Evolutionary conservation across 2,113 vertebrate genomes (phyloP).

Genomic region (Manacus vitellinus): DNA sequence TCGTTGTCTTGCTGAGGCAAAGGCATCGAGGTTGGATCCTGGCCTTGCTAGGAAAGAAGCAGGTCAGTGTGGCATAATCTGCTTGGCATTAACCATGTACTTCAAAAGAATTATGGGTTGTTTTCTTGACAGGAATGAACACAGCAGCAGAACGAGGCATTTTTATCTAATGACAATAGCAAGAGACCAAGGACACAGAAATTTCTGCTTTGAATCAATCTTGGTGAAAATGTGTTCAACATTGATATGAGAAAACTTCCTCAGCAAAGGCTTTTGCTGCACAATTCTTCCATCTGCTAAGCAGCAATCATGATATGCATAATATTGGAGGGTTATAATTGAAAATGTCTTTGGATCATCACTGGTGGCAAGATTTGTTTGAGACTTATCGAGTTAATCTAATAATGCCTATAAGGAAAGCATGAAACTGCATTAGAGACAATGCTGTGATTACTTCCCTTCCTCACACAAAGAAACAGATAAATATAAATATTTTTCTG

Average conservation of each 20-base stretch:
- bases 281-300: not conserved
- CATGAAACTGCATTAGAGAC: constrained; percentile 29
- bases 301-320: not conserved
- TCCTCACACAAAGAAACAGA: not conserved
- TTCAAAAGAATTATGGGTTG: not conserved
- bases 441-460: not conserved
- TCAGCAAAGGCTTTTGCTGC: not conserved
- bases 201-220: not conserved
- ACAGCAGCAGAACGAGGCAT: not conserved
- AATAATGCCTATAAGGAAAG: constrained; percentile 20
- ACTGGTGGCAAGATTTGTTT: constrained; percentile 23
- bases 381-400: constrained; percentile 20
- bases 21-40: not conserved
- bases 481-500: constrained; percentile 5
- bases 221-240: not conserved
- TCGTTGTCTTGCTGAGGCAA: not conserved
- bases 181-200: not conserved
- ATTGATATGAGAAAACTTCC: not conserved
- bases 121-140: not conserved
- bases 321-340: not conserved
- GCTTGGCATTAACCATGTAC: not conserved
- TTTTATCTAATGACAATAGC: not conserved
- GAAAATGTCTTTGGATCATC: constrained; percentile 26
- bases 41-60: not conserved
- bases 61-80: not conserved